Evolutionary conservation across 2,888 invertebrate species (phyloP).

Genomic region (Polia nebulosa): DNA sequence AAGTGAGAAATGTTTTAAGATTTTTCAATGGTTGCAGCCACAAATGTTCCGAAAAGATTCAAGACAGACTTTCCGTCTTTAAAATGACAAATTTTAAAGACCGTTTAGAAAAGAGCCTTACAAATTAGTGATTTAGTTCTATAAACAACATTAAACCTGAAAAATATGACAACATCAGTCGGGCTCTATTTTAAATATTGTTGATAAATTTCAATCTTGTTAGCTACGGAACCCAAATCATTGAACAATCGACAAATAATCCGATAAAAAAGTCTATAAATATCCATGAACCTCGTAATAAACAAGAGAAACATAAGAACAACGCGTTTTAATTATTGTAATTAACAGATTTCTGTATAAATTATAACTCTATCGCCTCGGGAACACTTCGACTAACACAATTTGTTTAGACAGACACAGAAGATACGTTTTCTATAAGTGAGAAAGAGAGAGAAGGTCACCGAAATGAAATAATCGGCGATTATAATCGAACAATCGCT

Average conservation of each 20-base stretch:
- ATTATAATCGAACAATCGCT: constrained; percentile 81
- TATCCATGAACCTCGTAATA: constrained; percentile 80
- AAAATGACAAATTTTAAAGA: too few relatives aligned
- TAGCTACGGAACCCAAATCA: constrained; percentile 70
- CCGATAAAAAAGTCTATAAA: constrained; percentile 78
- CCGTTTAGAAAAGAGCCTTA: too few relatives aligned
- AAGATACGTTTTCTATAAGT: constrained; percentile 44
- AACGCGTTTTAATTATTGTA: constrained; percentile 85
- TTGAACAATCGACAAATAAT: constrained; percentile 70
- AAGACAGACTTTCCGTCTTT: too few relatives aligned
- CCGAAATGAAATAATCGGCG: constrained; percentile 79
- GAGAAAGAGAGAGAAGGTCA: constrained; percentile 68
- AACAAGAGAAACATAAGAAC: constrained; percentile 79
- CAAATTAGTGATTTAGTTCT: too few relatives aligned
- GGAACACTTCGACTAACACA: constrained; percentile 80
- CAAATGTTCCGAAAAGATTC: too few relatives aligned
- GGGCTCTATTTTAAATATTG: too few relatives aligned
- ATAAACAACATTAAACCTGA: not conserved
- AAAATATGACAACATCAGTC: not conserved
- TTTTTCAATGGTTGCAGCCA: too few relatives aligned
- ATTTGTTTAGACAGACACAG: constrained; percentile 70
- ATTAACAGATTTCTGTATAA: constrained; percentile 87
- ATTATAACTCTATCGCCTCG: constrained; percentile 85
- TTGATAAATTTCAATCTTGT: not conserved
- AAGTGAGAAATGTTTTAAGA: too few relatives aligned